Conservation (phyloP, 1,140 invertebrate genomes). For the Probaryconus sp. region DNA sequence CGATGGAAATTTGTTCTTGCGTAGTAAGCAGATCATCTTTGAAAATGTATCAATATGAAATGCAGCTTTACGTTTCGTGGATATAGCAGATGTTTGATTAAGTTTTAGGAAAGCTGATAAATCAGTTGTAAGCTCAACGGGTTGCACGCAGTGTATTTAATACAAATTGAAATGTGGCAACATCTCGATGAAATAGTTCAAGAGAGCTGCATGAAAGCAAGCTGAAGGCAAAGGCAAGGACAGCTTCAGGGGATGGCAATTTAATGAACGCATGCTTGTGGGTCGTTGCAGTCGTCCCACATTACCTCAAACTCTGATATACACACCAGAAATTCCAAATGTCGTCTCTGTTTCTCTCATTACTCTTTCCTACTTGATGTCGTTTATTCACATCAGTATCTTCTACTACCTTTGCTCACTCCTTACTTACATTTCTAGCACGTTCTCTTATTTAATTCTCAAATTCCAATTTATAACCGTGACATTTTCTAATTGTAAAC, state of each 20-base stretch:
- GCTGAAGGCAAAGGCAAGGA: constrained; percentile 19
- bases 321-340: constrained; percentile 45
- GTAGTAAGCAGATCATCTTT: no score
- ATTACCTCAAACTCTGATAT: constrained; percentile 51
- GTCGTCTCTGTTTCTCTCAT: constrained; percentile 38
- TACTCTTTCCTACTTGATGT: constrained; percentile 31
- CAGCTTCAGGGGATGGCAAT: constrained; percentile 61
- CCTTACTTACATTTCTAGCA: neutral
- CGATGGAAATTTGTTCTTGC: no score
- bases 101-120: constrained; percentile 26
- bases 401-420: constrained; percentile 14
- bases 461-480: constrained; percentile 37
- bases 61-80: no score
- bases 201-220: constrained; percentile 26
- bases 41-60: no score
- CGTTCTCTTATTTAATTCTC: constrained; percentile 32
- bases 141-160: constrained; percentile 64
- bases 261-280: constrained; percentile 65
- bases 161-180: constrained; percentile 68
- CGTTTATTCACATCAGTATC: constrained; percentile 37
- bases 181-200: constrained; percentile 45
- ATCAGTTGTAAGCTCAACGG: constrained; percentile 54
- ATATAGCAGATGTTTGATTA: neutral
- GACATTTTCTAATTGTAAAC: constrained; percentile 43
- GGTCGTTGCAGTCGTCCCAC: constrained; percentile 45